Percentiles rank a stretch among this genome's conserved stretches.
Conservation (phyloP, 2,797 vertebrate genomes). For the Siniperca undulata region DNA sequence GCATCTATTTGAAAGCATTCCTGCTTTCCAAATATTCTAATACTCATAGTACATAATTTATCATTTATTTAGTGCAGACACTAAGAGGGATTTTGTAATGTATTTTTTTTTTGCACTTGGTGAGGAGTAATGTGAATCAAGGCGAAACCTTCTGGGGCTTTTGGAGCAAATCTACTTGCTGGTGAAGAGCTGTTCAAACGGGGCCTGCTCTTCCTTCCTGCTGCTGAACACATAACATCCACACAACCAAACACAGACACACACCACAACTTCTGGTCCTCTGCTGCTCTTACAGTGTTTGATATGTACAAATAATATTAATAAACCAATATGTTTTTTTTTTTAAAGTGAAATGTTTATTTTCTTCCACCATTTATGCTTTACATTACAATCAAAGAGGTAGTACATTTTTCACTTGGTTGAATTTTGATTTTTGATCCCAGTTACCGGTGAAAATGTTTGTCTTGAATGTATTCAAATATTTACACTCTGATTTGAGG, state of each 20-base stretch:
- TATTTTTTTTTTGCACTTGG: constrained; percentile 60
- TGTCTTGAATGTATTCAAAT: constrained; percentile 5
- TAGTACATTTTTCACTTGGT: constrained; percentile 19
- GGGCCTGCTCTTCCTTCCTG: constrained; percentile 82
- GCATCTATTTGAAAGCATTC: not conserved
- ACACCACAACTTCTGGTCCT: constrained; percentile 73
- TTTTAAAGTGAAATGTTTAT: constrained; percentile 82
- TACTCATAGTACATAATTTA: constrained; percentile 5
- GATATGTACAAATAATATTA: constrained; percentile 79
- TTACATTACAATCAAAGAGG: constrained; percentile 24
- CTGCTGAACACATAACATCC: constrained; percentile 71
- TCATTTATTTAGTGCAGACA: not conserved
- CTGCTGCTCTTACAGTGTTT: constrained; percentile 83
- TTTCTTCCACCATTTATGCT: not conserved
- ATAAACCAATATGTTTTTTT: constrained; percentile 85
- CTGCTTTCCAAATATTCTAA: constrained; percentile 29
- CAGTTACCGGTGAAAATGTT: not conserved
- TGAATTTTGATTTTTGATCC: not conserved
- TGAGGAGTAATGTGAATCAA: constrained; percentile 50
- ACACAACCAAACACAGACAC: constrained; percentile 25
- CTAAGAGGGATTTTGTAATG: constrained; percentile 18
- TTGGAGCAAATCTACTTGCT: constrained; percentile 25
- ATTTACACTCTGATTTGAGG: constrained; percentile 29
- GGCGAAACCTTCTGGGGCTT: not conserved
- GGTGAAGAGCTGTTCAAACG: constrained; percentile 36